Evolutionary conservation across 2,113 vertebrate species (phyloP).

Genomic region (Nyctereutes procyonoides): DNA sequence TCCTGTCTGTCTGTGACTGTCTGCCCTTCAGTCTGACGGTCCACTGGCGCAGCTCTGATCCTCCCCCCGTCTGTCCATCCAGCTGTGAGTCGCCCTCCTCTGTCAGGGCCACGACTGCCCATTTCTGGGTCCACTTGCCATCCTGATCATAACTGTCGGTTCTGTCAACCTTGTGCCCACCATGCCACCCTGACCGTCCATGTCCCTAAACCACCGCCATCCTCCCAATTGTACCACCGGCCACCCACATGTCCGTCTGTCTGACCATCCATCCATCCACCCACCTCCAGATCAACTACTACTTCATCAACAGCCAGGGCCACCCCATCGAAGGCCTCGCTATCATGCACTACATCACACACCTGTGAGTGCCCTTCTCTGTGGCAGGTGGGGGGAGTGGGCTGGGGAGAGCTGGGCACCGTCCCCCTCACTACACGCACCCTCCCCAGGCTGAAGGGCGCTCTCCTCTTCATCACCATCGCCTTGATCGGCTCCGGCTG

Average conservation of each 20-base stretch:
- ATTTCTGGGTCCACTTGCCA: neutral
- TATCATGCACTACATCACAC: constrained; percentile 93
- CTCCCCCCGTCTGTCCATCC: neutral
- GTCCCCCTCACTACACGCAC: neutral
- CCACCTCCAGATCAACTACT: constrained; percentile 89
- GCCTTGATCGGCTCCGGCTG: constrained; percentile 92
- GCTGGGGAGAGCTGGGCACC: neutral
- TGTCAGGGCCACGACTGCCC: neutral
- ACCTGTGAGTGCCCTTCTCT: constrained; percentile 86
- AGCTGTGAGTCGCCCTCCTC: neutral
- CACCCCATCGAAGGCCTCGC: constrained; percentile 91
- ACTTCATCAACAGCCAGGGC: constrained; percentile 92
- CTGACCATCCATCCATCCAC: neutral
- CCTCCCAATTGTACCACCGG: neutral
- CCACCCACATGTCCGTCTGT: neutral
- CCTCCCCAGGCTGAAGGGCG: constrained; percentile 89
- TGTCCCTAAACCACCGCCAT: neutral
- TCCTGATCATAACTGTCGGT: rapidly evolving
- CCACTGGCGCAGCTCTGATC: neutral
- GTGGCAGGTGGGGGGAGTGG: neutral
- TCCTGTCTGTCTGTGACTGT: neutral
- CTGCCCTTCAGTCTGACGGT: neutral
- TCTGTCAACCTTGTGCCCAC: neutral
- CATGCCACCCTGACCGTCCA: rapidly evolving
- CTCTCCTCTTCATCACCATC: constrained; percentile 93